phyloP scores from a whole-genome alignment of 2,113 vertebrate genomes.

The Dicaeum eximium region DNA sequence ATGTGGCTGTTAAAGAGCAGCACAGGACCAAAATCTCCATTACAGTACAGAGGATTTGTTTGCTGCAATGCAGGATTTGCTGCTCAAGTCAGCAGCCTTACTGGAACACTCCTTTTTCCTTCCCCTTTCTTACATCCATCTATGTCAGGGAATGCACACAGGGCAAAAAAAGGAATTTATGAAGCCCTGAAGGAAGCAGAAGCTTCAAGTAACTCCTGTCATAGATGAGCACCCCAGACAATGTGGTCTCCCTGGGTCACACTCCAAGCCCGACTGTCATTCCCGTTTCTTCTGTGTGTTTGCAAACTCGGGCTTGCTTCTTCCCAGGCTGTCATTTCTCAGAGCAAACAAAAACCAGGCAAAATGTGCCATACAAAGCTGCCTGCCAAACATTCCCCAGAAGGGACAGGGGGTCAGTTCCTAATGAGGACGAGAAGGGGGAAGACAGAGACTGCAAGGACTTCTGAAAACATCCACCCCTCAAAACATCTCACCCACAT shows the following conservation, averaged over 20 bases:
- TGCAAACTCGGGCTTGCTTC: neutral
- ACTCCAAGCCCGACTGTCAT: neutral
- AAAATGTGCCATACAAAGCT: neutral
- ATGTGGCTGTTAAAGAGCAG: neutral
- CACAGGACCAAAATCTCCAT: neutral
- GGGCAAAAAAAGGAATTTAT: neutral
- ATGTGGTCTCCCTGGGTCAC: neutral
- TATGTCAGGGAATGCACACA: neutral
- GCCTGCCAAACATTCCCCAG: neutral
- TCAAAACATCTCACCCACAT: neutral
- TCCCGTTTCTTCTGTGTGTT: neutral
- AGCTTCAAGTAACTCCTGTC: neutral
- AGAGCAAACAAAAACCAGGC: neutral
- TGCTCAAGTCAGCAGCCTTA: neutral
- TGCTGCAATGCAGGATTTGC: neutral
- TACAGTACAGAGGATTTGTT: neutral
- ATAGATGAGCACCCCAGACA: neutral
- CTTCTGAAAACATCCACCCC: neutral
- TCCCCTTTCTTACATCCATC: neutral
- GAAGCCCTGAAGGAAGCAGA: neutral
- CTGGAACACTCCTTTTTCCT: neutral
- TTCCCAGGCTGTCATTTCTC: neutral
- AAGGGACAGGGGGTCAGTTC: neutral
- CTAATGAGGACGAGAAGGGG: neutral
- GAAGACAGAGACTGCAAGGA: neutral